These are phyloP conservation scores for Drosophila navojoa DNA, from an alignment of 1,140 invertebrate genomes.

Conservation along the genomic window DNA sequence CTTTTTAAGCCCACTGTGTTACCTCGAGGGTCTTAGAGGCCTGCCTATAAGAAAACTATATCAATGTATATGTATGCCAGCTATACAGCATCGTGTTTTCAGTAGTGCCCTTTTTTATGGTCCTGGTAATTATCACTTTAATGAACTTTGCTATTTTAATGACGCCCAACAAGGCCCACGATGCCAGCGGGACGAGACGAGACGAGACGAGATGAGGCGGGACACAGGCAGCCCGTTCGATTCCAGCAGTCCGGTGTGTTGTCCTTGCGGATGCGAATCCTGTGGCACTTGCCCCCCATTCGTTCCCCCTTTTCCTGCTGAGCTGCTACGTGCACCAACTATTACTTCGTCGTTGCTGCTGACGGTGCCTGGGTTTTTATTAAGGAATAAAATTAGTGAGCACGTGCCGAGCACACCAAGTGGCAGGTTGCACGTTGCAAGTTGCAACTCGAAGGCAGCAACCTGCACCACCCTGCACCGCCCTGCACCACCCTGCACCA, in stretches of 20 bases:
- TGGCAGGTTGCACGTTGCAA: slow-evolving; percentile 23
- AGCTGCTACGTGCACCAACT: slow-evolving; percentile 34
- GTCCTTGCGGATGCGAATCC: not conserved
- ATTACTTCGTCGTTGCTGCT: slow-evolving; percentile 14
- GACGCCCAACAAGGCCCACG: slow-evolving; percentile 49
- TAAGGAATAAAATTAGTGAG: slow-evolving; percentile 81
- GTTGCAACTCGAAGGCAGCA: slow-evolving; percentile 20
- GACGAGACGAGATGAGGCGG: no score
- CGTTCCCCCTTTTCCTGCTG: no score
- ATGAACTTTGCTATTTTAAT: slow-evolving; percentile 79
- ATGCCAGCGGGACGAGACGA: slow-evolving; percentile 19
- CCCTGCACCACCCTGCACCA: slow-evolving; percentile 18
- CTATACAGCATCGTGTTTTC: slow-evolving; percentile 7
- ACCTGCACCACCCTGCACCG: not conserved
- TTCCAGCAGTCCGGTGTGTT: slow-evolving; percentile 7
- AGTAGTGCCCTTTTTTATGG: slow-evolving; percentile 48
- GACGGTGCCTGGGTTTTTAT: slow-evolving; percentile 66
- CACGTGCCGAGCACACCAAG: slow-evolving; percentile 73
- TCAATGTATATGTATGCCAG: no score
- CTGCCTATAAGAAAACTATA: no score
- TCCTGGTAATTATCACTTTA: slow-evolving; percentile 81
- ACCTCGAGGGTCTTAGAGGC: no score
- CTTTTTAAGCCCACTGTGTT: no score
- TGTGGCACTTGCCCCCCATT: not conserved
- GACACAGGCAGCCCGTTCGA: not conserved